Conservation (phyloP, 2,113 vertebrate species). For the Albula goreensis region DNA sequence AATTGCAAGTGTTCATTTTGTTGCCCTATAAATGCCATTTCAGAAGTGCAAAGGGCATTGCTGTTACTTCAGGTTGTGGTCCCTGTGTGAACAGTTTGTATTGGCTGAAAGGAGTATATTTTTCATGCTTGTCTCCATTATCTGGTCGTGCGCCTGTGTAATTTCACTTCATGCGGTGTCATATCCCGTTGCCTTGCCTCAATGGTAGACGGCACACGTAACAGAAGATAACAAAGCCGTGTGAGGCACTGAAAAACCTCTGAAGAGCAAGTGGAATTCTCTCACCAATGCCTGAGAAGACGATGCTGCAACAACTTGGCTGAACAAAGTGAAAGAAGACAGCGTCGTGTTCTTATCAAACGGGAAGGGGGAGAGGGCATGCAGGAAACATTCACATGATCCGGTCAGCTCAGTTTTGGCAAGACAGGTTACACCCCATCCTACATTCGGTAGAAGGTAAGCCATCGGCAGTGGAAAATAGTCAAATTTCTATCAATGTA, state of each 20-base stretch:
- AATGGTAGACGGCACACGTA: constrained; percentile 38
- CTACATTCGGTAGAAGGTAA: constrained; percentile 12
- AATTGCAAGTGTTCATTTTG: constrained; percentile 6
- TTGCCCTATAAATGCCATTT: constrained; percentile 13
- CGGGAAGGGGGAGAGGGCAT: neutral
- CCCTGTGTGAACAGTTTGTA: constrained; percentile 29
- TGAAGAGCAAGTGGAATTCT: constrained; percentile 15
- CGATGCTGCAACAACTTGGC: neutral
- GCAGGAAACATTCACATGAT: neutral
- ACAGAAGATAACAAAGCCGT: constrained; percentile 1
- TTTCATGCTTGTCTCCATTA: constrained; percentile 33
- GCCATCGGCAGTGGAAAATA: neutral
- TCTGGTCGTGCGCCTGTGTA: constrained; percentile 11
- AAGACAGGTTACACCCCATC: constrained; percentile 3
- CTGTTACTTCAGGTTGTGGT: constrained; percentile 23
- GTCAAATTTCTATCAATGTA: neutral
- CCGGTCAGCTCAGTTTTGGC: neutral
- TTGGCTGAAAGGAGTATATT: constrained; percentile 23
- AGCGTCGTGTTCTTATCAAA: neutral
- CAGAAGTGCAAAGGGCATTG: neutral
- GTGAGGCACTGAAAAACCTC: neutral
- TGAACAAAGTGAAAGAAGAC: constrained; percentile 18
- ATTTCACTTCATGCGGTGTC: constrained; percentile 10
- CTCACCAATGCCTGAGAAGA: neutral
- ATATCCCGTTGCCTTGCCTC: constrained; percentile 51